phyloP scores from a whole-genome alignment of 2,113 vertebrate species.

The Sinocyclocheilus anshuiensis region DNA sequence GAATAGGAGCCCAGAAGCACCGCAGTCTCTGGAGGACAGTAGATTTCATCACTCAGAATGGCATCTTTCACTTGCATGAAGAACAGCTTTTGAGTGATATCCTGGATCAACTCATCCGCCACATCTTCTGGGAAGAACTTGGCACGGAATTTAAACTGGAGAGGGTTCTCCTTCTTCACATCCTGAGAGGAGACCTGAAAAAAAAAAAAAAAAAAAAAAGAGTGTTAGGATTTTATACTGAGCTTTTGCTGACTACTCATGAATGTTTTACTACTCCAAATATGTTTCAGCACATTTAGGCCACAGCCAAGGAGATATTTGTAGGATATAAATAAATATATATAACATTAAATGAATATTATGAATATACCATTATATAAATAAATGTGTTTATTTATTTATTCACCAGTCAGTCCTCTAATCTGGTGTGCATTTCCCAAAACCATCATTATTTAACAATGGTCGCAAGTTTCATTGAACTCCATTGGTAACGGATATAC shows the following conservation, averaged over 20 bases:
- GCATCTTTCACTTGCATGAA: constrained; percentile 95
- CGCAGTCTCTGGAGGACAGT: constrained; percentile 94
- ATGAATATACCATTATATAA: too few species aligned
- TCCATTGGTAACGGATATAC: too few species aligned
- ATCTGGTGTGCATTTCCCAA: background rate
- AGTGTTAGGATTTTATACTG: background rate
- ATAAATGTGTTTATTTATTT: background rate
- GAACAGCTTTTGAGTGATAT: constrained; percentile 95
- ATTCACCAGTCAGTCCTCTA: background rate
- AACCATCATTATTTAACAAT: too few species aligned
- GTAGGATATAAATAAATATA: background rate
- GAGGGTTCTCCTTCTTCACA: constrained; percentile 89
- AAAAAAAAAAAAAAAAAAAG: background rate
- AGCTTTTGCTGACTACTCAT: background rate
- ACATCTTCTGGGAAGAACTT: constrained; percentile 97
- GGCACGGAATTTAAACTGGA: constrained; percentile 93
- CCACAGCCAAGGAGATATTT: background rate
- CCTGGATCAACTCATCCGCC: constrained; percentile 92
- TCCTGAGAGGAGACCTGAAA: constrained; percentile 90
- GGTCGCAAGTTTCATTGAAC: too few species aligned
- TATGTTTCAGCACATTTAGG: background rate
- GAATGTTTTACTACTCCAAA: background rate
- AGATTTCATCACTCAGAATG: constrained; percentile 91
- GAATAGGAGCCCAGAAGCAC: constrained; percentile 95
- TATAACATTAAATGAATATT: too few species aligned